phyloP scores from a whole-genome alignment of 2,113 vertebrate species.

The Thomomys bottae region DNA sequence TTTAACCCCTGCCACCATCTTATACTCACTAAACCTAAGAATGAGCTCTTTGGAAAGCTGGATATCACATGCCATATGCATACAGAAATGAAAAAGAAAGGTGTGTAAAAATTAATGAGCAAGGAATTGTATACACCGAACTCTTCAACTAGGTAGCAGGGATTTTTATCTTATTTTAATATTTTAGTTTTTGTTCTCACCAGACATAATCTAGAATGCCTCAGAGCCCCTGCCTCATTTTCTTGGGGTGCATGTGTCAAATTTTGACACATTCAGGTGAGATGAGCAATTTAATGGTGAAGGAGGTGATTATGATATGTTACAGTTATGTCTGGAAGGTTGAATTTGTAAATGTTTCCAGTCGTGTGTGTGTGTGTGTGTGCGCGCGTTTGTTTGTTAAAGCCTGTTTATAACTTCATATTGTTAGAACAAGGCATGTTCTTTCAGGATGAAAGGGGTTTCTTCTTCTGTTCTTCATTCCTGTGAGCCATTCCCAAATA shows the following conservation, averaged over 20 bases:
- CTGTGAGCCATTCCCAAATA: accelerated
- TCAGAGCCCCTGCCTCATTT: not conserved
- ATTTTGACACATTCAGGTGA: not conserved
- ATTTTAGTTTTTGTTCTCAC: conserved; percentile 29
- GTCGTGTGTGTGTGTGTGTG: too few species aligned
- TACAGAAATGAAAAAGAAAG: not conserved
- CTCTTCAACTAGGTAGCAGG: conserved; percentile 17
- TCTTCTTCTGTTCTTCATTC: too few species aligned
- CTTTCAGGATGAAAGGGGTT: not conserved
- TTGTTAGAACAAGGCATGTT: conserved; percentile 1
- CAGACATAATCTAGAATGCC: not conserved
- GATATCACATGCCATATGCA: too few species aligned
- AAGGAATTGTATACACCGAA: conserved; percentile 35
- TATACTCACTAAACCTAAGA: conserved; percentile 7
- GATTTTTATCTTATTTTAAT: conserved; percentile 27
- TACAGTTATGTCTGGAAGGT: not conserved
- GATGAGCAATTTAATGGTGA: conserved; percentile 4
- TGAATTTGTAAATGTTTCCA: not conserved
- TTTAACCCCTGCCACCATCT: conserved; percentile 66
- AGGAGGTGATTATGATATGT: too few species aligned
- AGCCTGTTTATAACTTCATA: conserved; percentile 5
- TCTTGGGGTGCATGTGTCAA: not conserved
- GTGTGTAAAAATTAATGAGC: not conserved
- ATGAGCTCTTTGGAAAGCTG: conserved; percentile 18
- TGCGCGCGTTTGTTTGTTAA: conserved; percentile 57